Base-by-base conservation (phyloP, 2,113 vertebrate genomes). In the Orycteropus afer region DNA sequence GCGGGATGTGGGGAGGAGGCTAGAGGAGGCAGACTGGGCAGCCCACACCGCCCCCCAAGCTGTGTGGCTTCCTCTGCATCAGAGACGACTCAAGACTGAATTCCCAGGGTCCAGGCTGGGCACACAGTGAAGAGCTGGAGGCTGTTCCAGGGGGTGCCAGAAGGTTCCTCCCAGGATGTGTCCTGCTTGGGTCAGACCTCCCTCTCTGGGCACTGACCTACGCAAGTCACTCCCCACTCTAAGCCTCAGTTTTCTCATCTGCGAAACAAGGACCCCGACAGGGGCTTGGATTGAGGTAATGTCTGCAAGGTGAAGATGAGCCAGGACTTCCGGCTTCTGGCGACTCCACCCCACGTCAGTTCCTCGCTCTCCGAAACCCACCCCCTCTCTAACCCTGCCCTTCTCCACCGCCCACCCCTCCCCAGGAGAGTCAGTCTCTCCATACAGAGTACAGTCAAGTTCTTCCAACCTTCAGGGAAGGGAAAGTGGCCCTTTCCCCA, bases 401-500 rank as follows among this genome's bases (percentile, higher is more conserved):
- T 23, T 20, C 25, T 5, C 18, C 17, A 23, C 22, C 5, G 3
- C 25, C 42, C 69, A 32, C 12, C 9, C 14, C 9, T 5, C 34
- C 42, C 6, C 59, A 32, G 13, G 57, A 47, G n/a, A 67, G 18
- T 25, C 57, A 29, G 65, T 47, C 23, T 87, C 81, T 78, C 81
- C 80, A 34, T 57, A 27, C 51, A 83, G 40, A 89, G 25, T 67
- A 27, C 69, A 71, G 49, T 42, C 45, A 47, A 91, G 49, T 57
- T 83, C 6, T 67, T 85, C 92, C n/a, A 90, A 40, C 1, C 85
- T 34, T 25, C 51, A 4, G 73, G 86, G 53, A 92, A 89, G 90
- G 82, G 85, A 95, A 94, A 94, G 73, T 45, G 73, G 51, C 45
- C 81, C 85, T 93, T 81, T 78, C 81, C 76, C 90, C 87, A 53